Percentiles rank a stretch among this genome's conserved stretches.
phyloP scores from a whole-genome alignment of 2,113 vertebrate genomes.

The Tapirus terrestris region DNA sequence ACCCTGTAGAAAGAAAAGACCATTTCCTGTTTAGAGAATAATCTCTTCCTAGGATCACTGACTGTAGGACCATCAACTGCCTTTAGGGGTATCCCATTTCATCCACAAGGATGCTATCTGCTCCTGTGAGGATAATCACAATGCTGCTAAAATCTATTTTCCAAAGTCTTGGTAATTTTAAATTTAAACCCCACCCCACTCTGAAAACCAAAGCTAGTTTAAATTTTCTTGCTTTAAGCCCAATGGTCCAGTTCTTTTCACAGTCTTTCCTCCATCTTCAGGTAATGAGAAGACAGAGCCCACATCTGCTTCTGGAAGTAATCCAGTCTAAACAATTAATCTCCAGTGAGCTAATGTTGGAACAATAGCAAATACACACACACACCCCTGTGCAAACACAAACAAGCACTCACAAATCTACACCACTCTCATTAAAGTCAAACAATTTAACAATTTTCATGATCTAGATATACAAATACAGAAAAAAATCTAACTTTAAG shows the following conservation, averaged over 20 bases:
- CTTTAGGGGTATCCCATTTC: not conserved
- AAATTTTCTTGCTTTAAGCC: not conserved
- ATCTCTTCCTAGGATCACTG: not conserved
- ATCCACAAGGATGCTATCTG: not conserved
- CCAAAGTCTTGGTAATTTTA: not conserved
- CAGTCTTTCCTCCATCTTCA: not conserved
- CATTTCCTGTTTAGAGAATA: not conserved
- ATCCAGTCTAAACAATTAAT: not conserved
- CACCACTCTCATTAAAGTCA: not conserved
- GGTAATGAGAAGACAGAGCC: not conserved
- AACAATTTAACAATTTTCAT: not conserved
- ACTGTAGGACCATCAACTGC: not conserved
- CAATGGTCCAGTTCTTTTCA: not conserved
- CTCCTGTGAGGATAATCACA: not conserved
- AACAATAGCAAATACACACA: not conserved
- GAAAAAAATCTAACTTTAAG: too few species aligned
- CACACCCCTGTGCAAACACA: too few species aligned
- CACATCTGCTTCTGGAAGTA: not conserved
- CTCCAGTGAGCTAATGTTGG: not conserved
- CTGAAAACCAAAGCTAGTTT: not conserved
- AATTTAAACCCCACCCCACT: not conserved
- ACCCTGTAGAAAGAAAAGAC: not conserved
- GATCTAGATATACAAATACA: not conserved
- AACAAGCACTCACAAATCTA: not conserved
- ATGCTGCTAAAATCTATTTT: not conserved